phyloP scores from a whole-genome alignment of 1,140 invertebrate genomes.

The Macrobrachium rosenbergii region DNA sequence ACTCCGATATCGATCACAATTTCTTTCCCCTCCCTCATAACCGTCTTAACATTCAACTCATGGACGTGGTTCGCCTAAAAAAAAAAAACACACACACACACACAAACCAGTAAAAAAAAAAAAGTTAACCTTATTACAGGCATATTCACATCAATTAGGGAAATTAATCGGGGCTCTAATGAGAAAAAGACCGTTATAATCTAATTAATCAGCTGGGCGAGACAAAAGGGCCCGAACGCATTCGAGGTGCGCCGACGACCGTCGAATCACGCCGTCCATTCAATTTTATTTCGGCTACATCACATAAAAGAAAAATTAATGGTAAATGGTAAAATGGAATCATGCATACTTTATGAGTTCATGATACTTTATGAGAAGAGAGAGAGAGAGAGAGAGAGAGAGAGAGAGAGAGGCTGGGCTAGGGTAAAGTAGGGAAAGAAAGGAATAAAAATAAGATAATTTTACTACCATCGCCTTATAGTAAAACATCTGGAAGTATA shows the following conservation, averaged over 20 bases:
- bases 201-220: no score
- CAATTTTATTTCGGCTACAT: no score
- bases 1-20: no score
- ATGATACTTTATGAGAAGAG: background rate
- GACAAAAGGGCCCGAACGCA: background rate
- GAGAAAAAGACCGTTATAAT: background rate
- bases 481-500: no score
- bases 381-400: conserved; percentile 1
- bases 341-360: background rate
- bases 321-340: background rate
- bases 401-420: background rate
- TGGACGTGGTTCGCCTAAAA: no score
- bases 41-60: background rate
- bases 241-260: no score
- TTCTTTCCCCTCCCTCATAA: background rate
- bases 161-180: background rate
- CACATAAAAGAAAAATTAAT: background rate
- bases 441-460: background rate
- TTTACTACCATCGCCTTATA: no score
- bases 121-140: no score
- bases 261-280: no score
- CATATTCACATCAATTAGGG: background rate
- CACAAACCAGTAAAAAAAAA: no score
- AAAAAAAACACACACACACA: no score
- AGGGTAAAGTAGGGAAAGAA: background rate